Base-by-base conservation (phyloP, 2,888 invertebrate genomes). In the Deilephila elpenor region DNA sequence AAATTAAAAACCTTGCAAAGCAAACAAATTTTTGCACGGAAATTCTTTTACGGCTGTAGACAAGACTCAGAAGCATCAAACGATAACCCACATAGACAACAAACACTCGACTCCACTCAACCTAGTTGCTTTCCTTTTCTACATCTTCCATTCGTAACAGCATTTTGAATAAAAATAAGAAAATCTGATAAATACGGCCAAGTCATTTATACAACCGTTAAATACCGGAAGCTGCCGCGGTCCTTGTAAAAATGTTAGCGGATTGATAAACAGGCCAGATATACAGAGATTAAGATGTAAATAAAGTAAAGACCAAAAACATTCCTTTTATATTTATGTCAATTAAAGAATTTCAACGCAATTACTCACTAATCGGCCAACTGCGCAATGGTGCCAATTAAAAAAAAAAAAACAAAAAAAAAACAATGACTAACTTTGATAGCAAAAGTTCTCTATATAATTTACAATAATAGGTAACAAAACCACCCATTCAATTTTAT, bases 41-140 rank as follows among this genome's bases (percentile, higher is more conserved):
- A 29, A 29, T 60, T 60, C 14, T 60, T 29, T 60, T 29, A 25
- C 25, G 5, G 5, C 17, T 29, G 25, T 29, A 60, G 17, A 60
- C 60, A 60, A 29, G 25, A 14, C 60, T 25, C 60, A 60, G 17
- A 29, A 20, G 29, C 60, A 60, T 60, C 8, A 60, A 60, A 60
- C 60, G 60, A 60, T 60, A 60, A 29, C 60, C 60, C 60, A 60
- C 60, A 60, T 60, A 60, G 60, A 60, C 60, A 60, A 75, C 71
- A 70, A 77, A 77, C 76, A 73, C 76, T 80, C 76, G 73, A 70
- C 78, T 77, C 79, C 79, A 79, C 80, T 75, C 78, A 78, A 76
- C 78, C 78, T 76, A 75, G 78, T 78, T 79, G 79, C 78, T 78
- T 76, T 75, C 75, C 75, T 71, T 73, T 78, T 75, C 75, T 77